Evolutionary conservation across 92 coral and sea anemone species (phyloP).

Genomic region (Virgularia gustaviana): DNA sequence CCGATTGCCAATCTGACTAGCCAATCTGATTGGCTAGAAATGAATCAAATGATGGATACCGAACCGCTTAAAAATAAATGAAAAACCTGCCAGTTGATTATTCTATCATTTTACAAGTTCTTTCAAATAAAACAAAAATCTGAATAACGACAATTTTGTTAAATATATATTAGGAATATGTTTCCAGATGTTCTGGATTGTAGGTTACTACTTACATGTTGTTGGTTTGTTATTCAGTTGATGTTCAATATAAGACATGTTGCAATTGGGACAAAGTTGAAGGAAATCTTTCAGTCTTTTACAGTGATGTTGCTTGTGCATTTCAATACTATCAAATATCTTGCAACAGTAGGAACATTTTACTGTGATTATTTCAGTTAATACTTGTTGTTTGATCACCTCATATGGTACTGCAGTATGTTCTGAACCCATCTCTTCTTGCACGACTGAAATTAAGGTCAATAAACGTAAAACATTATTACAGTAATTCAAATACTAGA

Average conservation of each 20-base stretch:
- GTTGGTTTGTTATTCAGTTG: not conserved
- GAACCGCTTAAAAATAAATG: too few species aligned
- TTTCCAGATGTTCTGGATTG: not conserved
- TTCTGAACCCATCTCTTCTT: too few species aligned
- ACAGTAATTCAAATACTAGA: not conserved
- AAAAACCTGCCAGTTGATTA: too few species aligned
- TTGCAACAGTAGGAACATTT: constrained; percentile 19
- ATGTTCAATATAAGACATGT: constrained; percentile 6
- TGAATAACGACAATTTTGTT: too few species aligned
- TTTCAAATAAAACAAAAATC: too few species aligned
- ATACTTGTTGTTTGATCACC: constrained; percentile 14
- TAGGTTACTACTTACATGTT: not conserved
- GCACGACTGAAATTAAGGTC: too few species aligned
- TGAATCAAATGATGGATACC: too few species aligned
- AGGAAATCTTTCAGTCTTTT: constrained; percentile 5
- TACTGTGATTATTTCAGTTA: not conserved
- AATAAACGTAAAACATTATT: not conserved
- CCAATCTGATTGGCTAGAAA: too few species aligned
- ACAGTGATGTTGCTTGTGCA: constrained; percentile 24
- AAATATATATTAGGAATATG: not conserved
- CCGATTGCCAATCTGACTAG: too few species aligned
- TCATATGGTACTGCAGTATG: constrained; percentile 23
- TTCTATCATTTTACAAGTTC: too few species aligned
- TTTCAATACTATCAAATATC: constrained; percentile 4
- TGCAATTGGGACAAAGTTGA: constrained; percentile 11